Evolutionary conservation across 2,888 invertebrate species (phyloP).

Genomic region (Zygogramma bicolorata): DNA sequence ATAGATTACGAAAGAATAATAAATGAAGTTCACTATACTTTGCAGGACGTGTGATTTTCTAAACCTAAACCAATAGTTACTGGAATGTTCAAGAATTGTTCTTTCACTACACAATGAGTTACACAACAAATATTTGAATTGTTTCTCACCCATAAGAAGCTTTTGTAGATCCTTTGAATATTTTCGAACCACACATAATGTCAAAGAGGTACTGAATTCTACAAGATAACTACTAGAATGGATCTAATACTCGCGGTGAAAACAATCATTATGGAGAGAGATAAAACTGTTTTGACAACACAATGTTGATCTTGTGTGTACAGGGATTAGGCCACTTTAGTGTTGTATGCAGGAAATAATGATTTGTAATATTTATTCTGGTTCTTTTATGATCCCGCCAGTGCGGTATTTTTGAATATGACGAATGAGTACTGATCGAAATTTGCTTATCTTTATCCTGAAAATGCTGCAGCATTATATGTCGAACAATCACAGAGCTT

Average conservation of each 20-base stretch:
- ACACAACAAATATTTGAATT: background rate
- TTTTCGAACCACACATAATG: conserved; percentile 34
- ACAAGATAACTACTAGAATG: background rate
- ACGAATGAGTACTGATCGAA: background rate
- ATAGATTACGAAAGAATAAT: no score
- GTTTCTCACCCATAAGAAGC: conserved; percentile 41
- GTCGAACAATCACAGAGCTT: no score
- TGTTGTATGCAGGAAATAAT: background rate
- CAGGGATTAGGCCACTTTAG: background rate
- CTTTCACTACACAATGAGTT: no score
- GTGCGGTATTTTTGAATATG: background rate
- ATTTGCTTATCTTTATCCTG: background rate
- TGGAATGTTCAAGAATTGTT: no score
- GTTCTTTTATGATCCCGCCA: background rate
- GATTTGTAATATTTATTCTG: background rate
- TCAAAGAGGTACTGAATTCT: no score
- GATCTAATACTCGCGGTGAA: background rate
- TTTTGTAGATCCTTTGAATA: conserved; percentile 38
- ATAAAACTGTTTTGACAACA: conserved; percentile 18
- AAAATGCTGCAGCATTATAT: background rate
- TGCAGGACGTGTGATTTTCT: no score
- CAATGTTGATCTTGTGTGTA: background rate
- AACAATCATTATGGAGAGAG: background rate
- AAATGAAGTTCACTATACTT: no score
- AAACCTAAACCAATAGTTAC: no score